Percentiles rank a stretch among this genome's conserved stretches.
Evolutionary conservation across 1,140 invertebrate genomes (phyloP).

Genomic region (Drosophila fuyamai): DNA sequence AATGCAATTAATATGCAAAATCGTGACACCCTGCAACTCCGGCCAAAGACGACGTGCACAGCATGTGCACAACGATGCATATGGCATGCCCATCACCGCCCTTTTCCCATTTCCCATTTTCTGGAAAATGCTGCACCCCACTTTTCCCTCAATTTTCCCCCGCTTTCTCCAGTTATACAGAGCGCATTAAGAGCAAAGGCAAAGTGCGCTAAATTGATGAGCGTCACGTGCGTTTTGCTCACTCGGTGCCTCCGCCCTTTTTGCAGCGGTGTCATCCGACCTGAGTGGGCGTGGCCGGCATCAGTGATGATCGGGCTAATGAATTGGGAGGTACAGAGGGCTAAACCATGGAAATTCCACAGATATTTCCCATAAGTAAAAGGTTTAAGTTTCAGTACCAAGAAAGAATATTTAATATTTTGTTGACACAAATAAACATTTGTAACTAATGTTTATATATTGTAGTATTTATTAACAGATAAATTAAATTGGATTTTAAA

Average conservation of each 20-base stretch:
- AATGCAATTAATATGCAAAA: slow-evolving; percentile 84
- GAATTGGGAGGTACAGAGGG: slow-evolving; percentile 1
- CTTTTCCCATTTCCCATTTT: slow-evolving; percentile 4
- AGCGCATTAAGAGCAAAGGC: slow-evolving; percentile 77
- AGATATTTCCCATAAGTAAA: neutral
- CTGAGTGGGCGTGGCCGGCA: slow-evolving; percentile 25
- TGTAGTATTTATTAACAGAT: too few relatives aligned
- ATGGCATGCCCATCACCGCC: slow-evolving; percentile 11
- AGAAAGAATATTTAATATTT: too few relatives aligned
- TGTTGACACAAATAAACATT: too few relatives aligned
- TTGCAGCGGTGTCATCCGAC: slow-evolving; percentile 49
- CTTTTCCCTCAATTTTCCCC: slow-evolving; percentile 3
- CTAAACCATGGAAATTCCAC: neutral
- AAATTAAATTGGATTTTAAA: too few relatives aligned
- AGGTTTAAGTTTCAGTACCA: too few relatives aligned
- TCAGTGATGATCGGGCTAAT: slow-evolving; percentile 43
- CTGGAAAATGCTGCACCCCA: slow-evolving; percentile 16
- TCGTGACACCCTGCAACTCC: slow-evolving; percentile 65
- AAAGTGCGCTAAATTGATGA: slow-evolving; percentile 83
- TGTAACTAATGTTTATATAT: too few relatives aligned
- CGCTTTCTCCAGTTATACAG: slow-evolving; percentile 6
- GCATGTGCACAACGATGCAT: slow-evolving; percentile 59
- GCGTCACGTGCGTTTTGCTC: slow-evolving; percentile 81
- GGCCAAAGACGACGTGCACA: slow-evolving; percentile 55
- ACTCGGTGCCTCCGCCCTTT: slow-evolving; percentile 24